Evolutionary conservation across 2,113 vertebrate genomes (phyloP).

Genomic region (Patagioenas fasciata): DNA sequence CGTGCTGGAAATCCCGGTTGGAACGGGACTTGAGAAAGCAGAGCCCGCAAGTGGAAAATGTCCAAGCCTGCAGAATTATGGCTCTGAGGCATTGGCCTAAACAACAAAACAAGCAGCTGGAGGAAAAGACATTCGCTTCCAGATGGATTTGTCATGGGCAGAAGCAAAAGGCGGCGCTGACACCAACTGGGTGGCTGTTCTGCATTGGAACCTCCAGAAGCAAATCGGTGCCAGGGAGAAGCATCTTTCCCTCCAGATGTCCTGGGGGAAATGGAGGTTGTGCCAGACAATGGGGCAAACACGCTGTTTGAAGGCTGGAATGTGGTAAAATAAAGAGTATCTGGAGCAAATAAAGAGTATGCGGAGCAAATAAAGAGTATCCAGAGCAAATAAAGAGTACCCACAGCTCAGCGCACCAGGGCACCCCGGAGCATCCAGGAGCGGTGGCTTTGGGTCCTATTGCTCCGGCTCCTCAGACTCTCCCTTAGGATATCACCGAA

Average conservation of each 20-base stretch:
- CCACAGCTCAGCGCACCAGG: not conserved
- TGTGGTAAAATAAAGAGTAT: not conserved
- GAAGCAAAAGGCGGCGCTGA: not conserved
- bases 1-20: not conserved
- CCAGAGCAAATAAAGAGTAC: too few relatives aligned
- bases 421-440: not conserved
- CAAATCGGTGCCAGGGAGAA: not conserved
- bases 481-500: not conserved
- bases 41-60: not conserved
- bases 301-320: not conserved
- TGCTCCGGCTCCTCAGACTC: rapidly evolving
- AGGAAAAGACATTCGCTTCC: not conserved
- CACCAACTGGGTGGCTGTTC: not conserved
- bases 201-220: not conserved
- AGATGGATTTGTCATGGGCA: not conserved
- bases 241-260: not conserved
- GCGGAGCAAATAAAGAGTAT: not conserved
- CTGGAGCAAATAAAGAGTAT: too few relatives aligned
- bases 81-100: not conserved
- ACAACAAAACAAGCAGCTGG: not conserved
- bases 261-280: not conserved
- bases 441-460: not conserved
- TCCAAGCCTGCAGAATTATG: not conserved
- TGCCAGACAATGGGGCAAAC: not conserved
- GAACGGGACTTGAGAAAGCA: rapidly evolving